Conservation (phyloP, 2,888 invertebrate species). For the Coleophora deauratella region DNA sequence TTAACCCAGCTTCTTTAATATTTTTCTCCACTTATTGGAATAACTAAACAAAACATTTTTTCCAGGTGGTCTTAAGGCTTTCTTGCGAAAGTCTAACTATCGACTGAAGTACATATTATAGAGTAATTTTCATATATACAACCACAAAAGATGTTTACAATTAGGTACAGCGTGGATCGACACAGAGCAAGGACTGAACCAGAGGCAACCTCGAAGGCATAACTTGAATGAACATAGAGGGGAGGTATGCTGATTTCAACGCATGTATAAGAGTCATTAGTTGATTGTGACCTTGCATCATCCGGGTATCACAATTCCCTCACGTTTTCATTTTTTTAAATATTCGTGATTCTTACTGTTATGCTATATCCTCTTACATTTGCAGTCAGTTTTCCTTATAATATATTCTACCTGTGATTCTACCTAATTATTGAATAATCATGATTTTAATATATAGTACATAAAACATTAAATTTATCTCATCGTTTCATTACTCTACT, state of each 20-base stretch:
- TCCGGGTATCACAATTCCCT: conserved; percentile 18
- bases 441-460: no score
- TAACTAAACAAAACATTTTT: neutral
- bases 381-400: no score
- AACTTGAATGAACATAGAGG: conserved; percentile 15
- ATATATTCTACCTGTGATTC: no score
- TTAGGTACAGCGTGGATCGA: conserved; percentile 13
- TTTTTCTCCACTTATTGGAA: neutral
- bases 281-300: conserved; percentile 15
- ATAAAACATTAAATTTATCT: neutral
- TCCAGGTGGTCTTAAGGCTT: conserved; percentile 7
- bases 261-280: no score
- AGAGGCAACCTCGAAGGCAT: conserved; percentile 17
- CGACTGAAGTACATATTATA: conserved; percentile 14
- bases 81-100: conserved; percentile 16
- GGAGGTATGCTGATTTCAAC: conserved; percentile 10
- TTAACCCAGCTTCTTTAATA: conserved; percentile 11
- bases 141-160: conserved; percentile 9
- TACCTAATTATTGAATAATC: no score
- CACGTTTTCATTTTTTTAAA: conserved; percentile 10
- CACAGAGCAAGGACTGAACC: conserved; percentile 22
- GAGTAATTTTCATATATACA: conserved; percentile 20
- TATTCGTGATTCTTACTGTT: neutral
- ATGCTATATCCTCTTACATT: conserved; percentile 1
- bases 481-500: conserved; percentile 1